These are phyloP conservation scores for Petromus typicus DNA, from an alignment of 2,113 vertebrate species.

Conservation along the genomic window DNA sequence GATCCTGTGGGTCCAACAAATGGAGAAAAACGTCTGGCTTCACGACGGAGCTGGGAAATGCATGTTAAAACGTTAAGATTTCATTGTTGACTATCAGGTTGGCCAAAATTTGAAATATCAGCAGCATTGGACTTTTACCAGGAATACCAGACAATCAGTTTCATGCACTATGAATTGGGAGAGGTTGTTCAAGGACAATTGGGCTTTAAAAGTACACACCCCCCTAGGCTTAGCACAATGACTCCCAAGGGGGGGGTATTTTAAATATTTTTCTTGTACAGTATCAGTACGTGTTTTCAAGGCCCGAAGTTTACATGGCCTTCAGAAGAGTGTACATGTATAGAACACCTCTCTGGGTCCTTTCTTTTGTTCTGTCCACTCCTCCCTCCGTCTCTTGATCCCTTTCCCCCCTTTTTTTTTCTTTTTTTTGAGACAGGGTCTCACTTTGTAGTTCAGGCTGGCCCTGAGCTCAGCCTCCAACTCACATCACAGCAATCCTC, in stretches of 20 bases:
- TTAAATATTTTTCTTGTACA: background rate
- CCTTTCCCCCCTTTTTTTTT: background rate
- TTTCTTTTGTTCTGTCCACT: background rate
- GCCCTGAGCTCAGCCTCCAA: too few relatives aligned
- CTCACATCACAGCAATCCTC: too few relatives aligned
- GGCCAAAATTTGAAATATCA: constrained; percentile 35
- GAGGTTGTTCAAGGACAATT: constrained; percentile 11
- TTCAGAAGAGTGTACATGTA: background rate
- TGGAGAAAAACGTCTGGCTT: background rate
- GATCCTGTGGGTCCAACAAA: background rate
- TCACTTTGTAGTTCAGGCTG: too few relatives aligned
- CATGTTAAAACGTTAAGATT: background rate
- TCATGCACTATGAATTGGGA: background rate
- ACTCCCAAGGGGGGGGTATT: background rate
- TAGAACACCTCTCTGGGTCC: background rate
- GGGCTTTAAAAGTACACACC: background rate
- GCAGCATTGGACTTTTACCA: background rate
- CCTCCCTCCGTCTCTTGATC: background rate
- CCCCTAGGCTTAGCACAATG: background rate
- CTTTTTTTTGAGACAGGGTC: too few relatives aligned
- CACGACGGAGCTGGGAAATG: background rate
- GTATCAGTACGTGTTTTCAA: background rate
- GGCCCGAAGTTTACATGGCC: background rate
- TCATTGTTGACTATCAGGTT: background rate
- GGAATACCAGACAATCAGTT: background rate